Evolutionary conservation across 2,888 invertebrate genomes (phyloP).

Genomic region (Ormyrus nitidulus): DNA sequence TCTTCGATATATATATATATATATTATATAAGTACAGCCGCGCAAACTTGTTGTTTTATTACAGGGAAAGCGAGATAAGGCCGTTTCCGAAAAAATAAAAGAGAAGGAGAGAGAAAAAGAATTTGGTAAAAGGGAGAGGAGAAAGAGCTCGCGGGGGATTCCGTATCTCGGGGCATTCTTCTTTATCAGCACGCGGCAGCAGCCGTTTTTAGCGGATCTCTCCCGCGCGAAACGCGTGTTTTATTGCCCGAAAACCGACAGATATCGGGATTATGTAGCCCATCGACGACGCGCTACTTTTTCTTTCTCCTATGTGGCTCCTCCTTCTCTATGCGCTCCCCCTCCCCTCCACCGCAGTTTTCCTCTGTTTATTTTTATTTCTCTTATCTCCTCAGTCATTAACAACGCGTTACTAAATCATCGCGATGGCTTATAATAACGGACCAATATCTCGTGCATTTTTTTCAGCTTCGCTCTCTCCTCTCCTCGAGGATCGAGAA

Average conservation of each 20-base stretch:
- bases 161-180: conserved; percentile 69
- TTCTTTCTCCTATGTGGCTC: conserved; percentile 21
- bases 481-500: background rate
- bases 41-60: conserved; percentile 47
- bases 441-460: too few relatives aligned
- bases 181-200: conserved; percentile 72
- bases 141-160: conserved; percentile 62
- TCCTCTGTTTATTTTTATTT: conserved; percentile 23
- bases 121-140: conserved; percentile 36
- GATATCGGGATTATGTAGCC: conserved; percentile 77
- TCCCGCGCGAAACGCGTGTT: conserved; percentile 75
- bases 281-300: conserved; percentile 57
- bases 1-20: too few relatives aligned
- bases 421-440: too few relatives aligned
- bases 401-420: background rate
- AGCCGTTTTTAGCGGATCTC: conserved; percentile 62
- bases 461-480: too few relatives aligned
- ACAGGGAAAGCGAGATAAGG: conserved; percentile 37
- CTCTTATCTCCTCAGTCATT: conserved; percentile 13
- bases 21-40: background rate
- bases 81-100: conserved; percentile 1
- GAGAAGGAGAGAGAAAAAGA: conserved; percentile 15
- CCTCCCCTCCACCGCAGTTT: background rate
- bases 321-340: conserved; percentile 19
- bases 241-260: conserved; percentile 81